phyloP scores from a whole-genome alignment of 2,888 invertebrate species.

The Cryptosula pallasiana region DNA sequence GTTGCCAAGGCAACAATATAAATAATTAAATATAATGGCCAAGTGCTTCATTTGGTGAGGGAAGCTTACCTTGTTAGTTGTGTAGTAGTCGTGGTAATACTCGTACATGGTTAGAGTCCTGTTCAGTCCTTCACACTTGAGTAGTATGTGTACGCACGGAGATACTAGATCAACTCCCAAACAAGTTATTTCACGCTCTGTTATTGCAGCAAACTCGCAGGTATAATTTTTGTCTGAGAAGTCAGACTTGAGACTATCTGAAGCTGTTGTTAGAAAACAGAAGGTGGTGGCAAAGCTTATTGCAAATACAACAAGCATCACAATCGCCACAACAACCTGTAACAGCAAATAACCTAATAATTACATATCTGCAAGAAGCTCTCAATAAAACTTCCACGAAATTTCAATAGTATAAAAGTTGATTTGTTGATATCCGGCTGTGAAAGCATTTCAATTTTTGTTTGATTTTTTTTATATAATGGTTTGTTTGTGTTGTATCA shows the following conservation, averaged over 20 bases:
- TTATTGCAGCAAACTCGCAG: not conserved
- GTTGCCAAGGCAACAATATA: too few species aligned
- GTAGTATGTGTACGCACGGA: not conserved
- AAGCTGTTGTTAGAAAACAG: not conserved
- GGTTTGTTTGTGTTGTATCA: too few species aligned
- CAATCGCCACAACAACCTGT: not conserved
- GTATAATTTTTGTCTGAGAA: not conserved
- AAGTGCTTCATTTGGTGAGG: too few species aligned
- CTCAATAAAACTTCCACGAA: too few species aligned
- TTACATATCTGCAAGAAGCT: too few species aligned
- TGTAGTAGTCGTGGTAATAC: slow-evolving; percentile 17
- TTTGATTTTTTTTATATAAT: too few species aligned
- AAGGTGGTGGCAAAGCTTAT: slow-evolving; percentile 12
- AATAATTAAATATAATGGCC: too few species aligned
- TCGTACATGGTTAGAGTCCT: not conserved
- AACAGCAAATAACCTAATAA: too few species aligned
- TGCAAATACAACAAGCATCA: not conserved
- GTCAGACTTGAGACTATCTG: not conserved
- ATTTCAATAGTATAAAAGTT: too few species aligned
- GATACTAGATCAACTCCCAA: not conserved
- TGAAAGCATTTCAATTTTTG: too few species aligned
- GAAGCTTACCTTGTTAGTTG: not conserved
- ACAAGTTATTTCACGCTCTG: not conserved
- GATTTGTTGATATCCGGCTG: too few species aligned
- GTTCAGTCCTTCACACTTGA: not conserved